phyloP scores from a whole-genome alignment of 2,797 vertebrate species.

The Premnoplex brunnescens region DNA sequence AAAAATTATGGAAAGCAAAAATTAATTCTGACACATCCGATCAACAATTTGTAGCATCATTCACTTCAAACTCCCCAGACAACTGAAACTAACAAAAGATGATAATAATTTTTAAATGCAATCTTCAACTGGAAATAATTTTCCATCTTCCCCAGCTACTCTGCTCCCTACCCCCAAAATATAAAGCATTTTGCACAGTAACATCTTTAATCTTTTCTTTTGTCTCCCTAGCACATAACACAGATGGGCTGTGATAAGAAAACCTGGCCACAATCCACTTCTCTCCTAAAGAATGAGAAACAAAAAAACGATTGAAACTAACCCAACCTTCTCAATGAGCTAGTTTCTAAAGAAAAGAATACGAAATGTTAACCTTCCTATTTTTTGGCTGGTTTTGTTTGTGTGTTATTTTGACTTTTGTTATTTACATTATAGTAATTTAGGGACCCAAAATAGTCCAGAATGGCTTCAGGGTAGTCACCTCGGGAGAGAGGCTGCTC shows the following conservation, averaged over 20 bases:
- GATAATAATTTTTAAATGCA: constrained; percentile 62
- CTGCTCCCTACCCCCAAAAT: background rate
- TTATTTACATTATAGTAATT: background rate
- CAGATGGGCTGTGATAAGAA: constrained; percentile 63
- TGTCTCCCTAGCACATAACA: constrained; percentile 57
- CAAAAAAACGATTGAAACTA: constrained; percentile 21
- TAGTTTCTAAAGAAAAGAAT: constrained; percentile 23
- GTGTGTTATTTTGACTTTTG: background rate
- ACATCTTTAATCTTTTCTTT: constrained; percentile 68
- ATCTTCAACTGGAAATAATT: constrained; percentile 72
- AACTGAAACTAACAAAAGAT: constrained; percentile 62
- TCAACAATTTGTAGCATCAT: constrained; percentile 72
- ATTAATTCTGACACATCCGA: constrained; percentile 73
- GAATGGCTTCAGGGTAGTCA: background rate
- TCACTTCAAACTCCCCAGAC: constrained; percentile 64
- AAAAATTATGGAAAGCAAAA: constrained; percentile 57
- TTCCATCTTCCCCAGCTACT: constrained; percentile 30
- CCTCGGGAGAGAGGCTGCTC: background rate
- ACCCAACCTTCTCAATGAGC: constrained; percentile 7
- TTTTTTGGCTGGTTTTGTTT: background rate
- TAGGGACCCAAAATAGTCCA: background rate
- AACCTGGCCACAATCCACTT: constrained; percentile 62
- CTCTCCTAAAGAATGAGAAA: constrained; percentile 62
- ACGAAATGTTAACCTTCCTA: background rate
- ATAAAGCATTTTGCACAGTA: constrained; percentile 35